Evolutionary conservation across 1,140 invertebrate genomes (phyloP).

Genomic region (Rhyzopertha dominica): DNA sequence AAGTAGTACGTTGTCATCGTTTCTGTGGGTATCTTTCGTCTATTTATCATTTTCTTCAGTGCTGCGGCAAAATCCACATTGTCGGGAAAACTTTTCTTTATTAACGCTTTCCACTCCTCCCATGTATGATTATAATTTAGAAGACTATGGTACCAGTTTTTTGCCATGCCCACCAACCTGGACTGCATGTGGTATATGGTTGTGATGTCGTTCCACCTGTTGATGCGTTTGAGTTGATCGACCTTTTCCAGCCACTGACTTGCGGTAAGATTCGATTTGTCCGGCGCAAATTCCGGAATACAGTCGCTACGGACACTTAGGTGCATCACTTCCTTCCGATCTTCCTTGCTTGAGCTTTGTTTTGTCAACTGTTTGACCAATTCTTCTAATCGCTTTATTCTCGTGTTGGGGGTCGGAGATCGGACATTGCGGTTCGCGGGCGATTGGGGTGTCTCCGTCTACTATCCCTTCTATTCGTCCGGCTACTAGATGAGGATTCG

Average conservation of each 20-base stretch:
- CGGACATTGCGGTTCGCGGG: too few relatives aligned
- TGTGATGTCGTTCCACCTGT: conserved; percentile 15
- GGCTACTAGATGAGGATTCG: too few relatives aligned
- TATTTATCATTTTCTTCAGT: conserved; percentile 11
- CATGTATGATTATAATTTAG: conserved; percentile 13
- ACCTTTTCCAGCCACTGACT: conserved; percentile 18
- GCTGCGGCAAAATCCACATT: conserved; percentile 14
- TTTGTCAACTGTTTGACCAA: too few relatives aligned
- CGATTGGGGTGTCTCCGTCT: too few relatives aligned
- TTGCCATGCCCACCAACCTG: conserved; percentile 10
- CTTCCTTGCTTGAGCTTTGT: too few relatives aligned
- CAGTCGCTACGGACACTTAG: too few relatives aligned
- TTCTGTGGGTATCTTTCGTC: conserved; percentile 3
- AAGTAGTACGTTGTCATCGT: conserved; percentile 13
- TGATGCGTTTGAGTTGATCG: conserved; percentile 14
- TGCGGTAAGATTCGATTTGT: not conserved
- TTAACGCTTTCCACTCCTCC: conserved; percentile 12
- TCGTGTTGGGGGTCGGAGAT: too few relatives aligned
- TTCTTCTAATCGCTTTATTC: too few relatives aligned
- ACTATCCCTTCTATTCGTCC: too few relatives aligned
- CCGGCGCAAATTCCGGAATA: conserved; percentile 15
- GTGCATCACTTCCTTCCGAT: too few relatives aligned
- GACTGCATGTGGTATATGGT: conserved; percentile 18
- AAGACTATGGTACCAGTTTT: conserved; percentile 15
- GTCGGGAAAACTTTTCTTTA: conserved; percentile 15